Evolutionary conservation across 2,888 invertebrate species (phyloP).

Genomic region (Meandrusa payeni): DNA sequence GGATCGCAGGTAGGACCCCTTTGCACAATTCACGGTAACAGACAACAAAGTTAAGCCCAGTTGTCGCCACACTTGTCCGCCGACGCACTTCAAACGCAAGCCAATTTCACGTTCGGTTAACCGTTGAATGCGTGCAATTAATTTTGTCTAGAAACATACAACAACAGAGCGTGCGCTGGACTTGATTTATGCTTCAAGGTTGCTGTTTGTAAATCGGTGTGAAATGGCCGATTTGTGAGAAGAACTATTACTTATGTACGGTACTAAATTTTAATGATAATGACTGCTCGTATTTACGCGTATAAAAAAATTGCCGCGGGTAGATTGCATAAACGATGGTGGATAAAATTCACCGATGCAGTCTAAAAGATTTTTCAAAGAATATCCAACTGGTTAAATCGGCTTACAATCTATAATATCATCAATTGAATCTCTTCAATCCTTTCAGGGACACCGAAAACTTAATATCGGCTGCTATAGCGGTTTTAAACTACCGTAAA

Average conservation of each 20-base stretch:
- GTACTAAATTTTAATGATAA: neutral
- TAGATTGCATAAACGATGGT: too few relatives aligned
- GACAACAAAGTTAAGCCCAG: conserved; percentile 53
- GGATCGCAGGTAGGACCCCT: conserved; percentile 71
- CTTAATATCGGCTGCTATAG: conserved; percentile 53
- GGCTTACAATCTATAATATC: conserved; percentile 29
- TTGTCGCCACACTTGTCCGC: conserved; percentile 71
- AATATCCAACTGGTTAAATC: conserved; percentile 37
- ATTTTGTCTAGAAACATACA: conserved; percentile 62
- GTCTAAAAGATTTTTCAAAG: neutral
- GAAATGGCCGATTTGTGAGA: conserved; percentile 50
- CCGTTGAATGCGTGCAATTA: conserved; percentile 65
- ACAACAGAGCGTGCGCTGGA: conserved; percentile 52
- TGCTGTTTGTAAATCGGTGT: conserved; percentile 45
- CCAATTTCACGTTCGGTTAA: conserved; percentile 74
- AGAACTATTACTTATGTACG: neutral
- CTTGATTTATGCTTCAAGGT: conserved; percentile 35
- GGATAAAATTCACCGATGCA: too few relatives aligned
- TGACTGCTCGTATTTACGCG: too few relatives aligned
- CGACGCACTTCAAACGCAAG: conserved; percentile 58
- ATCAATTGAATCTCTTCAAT: conserved; percentile 34
- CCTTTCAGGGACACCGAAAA: conserved; percentile 48
- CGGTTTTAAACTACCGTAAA: conserved; percentile 42
- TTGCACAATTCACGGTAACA: conserved; percentile 74
- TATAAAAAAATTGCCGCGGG: too few relatives aligned